These are phyloP conservation scores for Cosmopolites sordidus DNA, from an alignment of 2,888 invertebrate genomes.

Conservation along the genomic window DNA sequence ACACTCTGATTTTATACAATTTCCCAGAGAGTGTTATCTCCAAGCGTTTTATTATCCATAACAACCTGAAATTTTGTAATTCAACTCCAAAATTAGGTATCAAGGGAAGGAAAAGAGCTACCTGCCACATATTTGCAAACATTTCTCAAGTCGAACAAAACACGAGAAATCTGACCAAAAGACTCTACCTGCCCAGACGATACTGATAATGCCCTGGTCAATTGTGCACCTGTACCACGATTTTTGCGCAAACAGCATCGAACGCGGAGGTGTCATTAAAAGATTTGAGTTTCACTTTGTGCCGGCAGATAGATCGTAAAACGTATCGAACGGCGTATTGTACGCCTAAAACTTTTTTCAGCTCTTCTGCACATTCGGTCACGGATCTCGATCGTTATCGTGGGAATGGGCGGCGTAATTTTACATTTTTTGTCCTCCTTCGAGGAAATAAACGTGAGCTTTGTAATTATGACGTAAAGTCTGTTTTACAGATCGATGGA, in stretches of 20 bases:
- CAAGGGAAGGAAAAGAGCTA: conserved; percentile 1
- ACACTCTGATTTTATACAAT: no score
- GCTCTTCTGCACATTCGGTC: conserved; percentile 4
- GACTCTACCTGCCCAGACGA: no score
- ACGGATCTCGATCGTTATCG: conserved; percentile 14
- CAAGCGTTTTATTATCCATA: no score
- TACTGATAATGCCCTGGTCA: no score
- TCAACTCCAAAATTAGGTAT: conserved; percentile 5
- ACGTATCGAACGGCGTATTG: conserved; percentile 27
- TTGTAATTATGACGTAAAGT: no score
- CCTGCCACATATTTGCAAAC: conserved; percentile 7
- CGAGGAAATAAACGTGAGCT: no score
- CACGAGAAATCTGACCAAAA: not conserved
- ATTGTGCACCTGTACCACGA: conserved; percentile 16
- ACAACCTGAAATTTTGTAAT: conserved; percentile 2
- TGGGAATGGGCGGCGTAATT: conserved; percentile 7
- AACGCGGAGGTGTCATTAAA: conserved; percentile 35
- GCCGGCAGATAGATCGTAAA: conserved; percentile 32
- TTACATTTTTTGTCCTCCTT: no score
- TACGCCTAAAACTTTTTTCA: conserved; percentile 15
- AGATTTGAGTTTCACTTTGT: conserved; percentile 37
- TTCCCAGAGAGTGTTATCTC: no score
- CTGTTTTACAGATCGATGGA: no score
- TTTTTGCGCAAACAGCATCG: conserved; percentile 10
- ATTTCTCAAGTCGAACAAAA: not conserved